Evolutionary conservation across 2,888 invertebrate species (phyloP), one percentile per base, ranked within the genome.

Genomic region (Diarsia rubi): DNA sequence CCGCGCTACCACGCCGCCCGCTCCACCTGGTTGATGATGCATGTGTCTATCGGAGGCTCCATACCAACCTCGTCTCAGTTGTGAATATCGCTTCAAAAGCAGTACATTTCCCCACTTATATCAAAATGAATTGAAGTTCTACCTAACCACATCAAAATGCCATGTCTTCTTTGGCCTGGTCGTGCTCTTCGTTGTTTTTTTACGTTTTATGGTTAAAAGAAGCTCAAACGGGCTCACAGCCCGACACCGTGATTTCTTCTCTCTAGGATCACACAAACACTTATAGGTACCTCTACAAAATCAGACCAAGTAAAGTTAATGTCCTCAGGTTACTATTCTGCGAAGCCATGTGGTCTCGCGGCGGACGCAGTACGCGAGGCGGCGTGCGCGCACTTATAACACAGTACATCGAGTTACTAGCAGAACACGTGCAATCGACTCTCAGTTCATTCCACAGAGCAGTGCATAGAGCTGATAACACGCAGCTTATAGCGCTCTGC

Each of bases 341-440:
- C 81, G 96, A 96, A 86, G 95, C 95, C 47, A 96, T 96, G 95
- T 96, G 96, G 95, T 88, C 90, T 0, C 93, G 95, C 3, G 96
- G 96, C 27, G 96, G 95, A 0, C 92, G 94, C 1, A 90, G 92
- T 57, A 92, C 94, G 0, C 92, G 96, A 14, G 94, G 95, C 37
- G 95, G 95, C 0, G 96, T 95, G 12, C 91, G 93, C 0, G 91
- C 92, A 0, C 88, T 97, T 0, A 85, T 96, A 57, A 92, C 94
- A 0, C 94, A 95, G 69, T 96, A 97, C 87, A 91, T 91, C 2
- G 80, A 91, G 2, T 81, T 97, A 21, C 83, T 97, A 3, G 91
- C 95, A 0, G 94, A 95, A 4, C 96, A 96, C 79, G 95, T 94
- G 3, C 93, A 94, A 14, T 87, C 92, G 8, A 95, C 95, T 3